Base-by-base conservation (phyloP, 2,113 vertebrate species). In the Aegotheles bennettii region DNA sequence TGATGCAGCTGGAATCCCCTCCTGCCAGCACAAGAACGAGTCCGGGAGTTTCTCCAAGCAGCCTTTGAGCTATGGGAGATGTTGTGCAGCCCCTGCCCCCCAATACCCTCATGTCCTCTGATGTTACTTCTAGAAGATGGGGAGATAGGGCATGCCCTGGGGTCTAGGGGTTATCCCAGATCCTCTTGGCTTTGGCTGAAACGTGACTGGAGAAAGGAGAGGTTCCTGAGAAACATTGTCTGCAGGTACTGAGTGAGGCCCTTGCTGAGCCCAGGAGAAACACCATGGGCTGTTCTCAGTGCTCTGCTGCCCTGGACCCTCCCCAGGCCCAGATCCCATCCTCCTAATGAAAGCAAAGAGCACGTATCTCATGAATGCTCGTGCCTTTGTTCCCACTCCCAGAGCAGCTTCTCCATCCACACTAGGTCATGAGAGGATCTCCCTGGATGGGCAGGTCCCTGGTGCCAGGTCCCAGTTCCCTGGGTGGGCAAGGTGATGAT, bases 321-420 rank as follows among this genome's bases (percentile, higher is more conserved):
- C 9, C 51, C 24, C 42, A 83, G 42, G 8, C 26, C 33, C 23
- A 59, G 29, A 10, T 50, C 10, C 2, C 15, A 20, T 28, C 43
- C 31, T 81, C 15, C 50, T 78, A 54, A 54, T 0, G 1, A 77
- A 47, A 92, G 54, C 2, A 35, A 71, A 36, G 63, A 31, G 8
- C 0, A 0, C 26, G 45, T 0, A 0, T 16, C n/a, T 89, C 38
- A 26, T 2, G 3, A 43, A 18, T n/a, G 12, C 4, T 31, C 19
- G 9, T 7, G 25, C 31, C 56, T 48, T 53, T 7, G 16, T 75
- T 86, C 25, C 25, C 6, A 36, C 21, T 75, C 23, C 13, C 21
- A n/a, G 35, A 53, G 45, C 50, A 82, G 36, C 12, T 74, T 31
- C n/a, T 79, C 31, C n/a, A 67, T 14, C 24, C 16, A 26, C 25